Evolutionary conservation across 2,113 vertebrate species (phyloP), one percentile per base, ranked within the genome.

Genomic region (Psettodes erumei): DNA sequence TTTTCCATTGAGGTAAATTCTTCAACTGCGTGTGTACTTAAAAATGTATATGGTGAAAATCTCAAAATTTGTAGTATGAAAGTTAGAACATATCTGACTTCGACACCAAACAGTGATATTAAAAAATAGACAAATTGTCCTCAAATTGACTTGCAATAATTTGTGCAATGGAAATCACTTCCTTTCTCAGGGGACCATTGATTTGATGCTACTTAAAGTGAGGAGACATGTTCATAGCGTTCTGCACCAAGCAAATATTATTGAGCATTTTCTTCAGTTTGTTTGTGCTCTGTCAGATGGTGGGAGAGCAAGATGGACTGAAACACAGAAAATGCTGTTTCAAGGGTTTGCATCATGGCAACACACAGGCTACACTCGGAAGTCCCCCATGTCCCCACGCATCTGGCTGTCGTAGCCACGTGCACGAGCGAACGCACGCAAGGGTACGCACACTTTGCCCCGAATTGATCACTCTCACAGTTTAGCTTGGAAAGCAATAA

Each of bases 341-440:
- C 81, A 82, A 58, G 19, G 25, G 55, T 86, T 90, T 86, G 73
- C 75, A 66, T 87, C 83, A 85, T 53, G 76, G 67, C 25, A 71
- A 77, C 53, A 50, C 58, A 68, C 12, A 56, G 27, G 35, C 38
- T 62, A 9, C 43, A 62, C 37, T 68, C 37, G 71, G 77, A 48
- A 40, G 60, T 38, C 45, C 25, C 37, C n/a, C 11, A 40, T n/a
- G n/a, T n/a, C n/a, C n/a, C n/a, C n/a, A n/a, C n/a, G n/a, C n/a
- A n/a, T n/a, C n/a, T n/a, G n/a, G n/a, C n/a, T 18, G 35, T 15
- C 50, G 11, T 23, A n/a, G 10, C 3, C 37, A 37, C 58, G 47
- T 12, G 23, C 43, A 35, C 48, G n/a, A 59, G n/a, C 51, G 38
- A 7, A 30, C 13, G 27, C 62, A 54, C 45, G 30, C 30, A 42